Evolutionary conservation across 1,140 invertebrate species (phyloP).

Genomic region (Drosophila eugracilis): DNA sequence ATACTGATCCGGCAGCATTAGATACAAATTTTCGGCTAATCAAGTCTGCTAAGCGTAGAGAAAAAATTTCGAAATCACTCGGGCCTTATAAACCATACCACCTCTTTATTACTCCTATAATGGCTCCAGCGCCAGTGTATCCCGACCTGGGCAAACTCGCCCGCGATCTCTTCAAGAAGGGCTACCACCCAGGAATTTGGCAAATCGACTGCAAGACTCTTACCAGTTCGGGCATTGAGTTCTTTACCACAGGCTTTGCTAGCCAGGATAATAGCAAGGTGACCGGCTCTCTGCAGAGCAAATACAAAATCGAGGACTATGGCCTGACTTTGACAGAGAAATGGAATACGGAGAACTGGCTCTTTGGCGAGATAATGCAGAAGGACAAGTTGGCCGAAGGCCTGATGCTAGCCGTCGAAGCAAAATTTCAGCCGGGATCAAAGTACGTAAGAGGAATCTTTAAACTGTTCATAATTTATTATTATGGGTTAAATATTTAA

Average conservation of each 20-base stretch:
- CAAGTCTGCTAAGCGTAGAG: background rate
- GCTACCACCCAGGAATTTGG: conserved; percentile 71
- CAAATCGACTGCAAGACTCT: conserved; percentile 62
- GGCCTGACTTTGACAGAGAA: conserved; percentile 59
- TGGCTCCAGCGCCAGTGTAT: conserved; percentile 58
- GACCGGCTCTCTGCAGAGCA: conserved; percentile 60
- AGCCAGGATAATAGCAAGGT: conserved; percentile 64
- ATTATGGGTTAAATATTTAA: no score
- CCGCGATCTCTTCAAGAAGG: conserved; percentile 56
- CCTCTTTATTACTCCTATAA: conserved; percentile 39
- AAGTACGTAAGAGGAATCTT: conserved; percentile 34
- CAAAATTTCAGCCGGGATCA: conserved; percentile 38
- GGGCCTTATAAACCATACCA: conserved; percentile 22
- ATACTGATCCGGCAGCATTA: background rate
- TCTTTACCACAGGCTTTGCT: conserved; percentile 52
- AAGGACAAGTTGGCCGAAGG: conserved; percentile 61
- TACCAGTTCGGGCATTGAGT: conserved; percentile 57
- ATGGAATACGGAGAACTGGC: conserved; percentile 64
- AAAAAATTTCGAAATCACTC: conserved; percentile 45
- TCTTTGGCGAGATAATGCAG: conserved; percentile 64
- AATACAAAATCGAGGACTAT: conserved; percentile 64
- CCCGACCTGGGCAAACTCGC: conserved; percentile 61
- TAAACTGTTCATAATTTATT: no score
- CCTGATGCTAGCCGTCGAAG: conserved; percentile 52
- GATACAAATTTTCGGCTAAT: conserved; percentile 26